Evolutionary conservation across 2,797 vertebrate species (phyloP).

Genomic region (Acrocephalus scirpaceus): DNA sequence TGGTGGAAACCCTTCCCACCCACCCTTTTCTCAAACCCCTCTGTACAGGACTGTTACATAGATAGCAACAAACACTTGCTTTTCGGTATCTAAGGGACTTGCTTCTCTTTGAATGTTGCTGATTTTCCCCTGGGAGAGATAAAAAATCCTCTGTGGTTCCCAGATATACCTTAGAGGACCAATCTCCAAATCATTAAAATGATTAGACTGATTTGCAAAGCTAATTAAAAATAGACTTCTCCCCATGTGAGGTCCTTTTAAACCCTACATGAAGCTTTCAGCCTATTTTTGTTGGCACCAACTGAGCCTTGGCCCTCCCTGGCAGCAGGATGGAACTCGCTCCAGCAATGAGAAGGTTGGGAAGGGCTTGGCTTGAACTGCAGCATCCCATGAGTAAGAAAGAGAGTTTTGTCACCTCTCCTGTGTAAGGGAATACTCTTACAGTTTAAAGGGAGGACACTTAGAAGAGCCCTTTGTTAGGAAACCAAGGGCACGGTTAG

Average conservation of each 20-base stretch:
- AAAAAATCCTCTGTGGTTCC: background rate
- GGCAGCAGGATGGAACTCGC: background rate
- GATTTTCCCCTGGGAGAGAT: background rate
- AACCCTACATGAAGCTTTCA: background rate
- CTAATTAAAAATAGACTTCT: background rate
- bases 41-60: background rate
- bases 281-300: background rate
- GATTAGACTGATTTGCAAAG: background rate
- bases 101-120: background rate
- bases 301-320: background rate
- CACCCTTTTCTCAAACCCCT: conserved; percentile 24
- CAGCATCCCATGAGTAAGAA: background rate
- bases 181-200: background rate
- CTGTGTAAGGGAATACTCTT: background rate
- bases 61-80: conserved; percentile 2
- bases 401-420: background rate
- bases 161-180: background rate
- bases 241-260: background rate
- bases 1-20: conserved; percentile 24
- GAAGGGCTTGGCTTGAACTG: background rate
- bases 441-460: background rate
- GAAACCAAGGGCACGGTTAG: background rate
- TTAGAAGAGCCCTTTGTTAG: background rate
- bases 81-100: background rate
- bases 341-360: background rate